Evolutionary conservation across 2,113 vertebrate species (phyloP), one percentile per base, ranked within the genome.

Genomic region (Pithys albifrons): DNA sequence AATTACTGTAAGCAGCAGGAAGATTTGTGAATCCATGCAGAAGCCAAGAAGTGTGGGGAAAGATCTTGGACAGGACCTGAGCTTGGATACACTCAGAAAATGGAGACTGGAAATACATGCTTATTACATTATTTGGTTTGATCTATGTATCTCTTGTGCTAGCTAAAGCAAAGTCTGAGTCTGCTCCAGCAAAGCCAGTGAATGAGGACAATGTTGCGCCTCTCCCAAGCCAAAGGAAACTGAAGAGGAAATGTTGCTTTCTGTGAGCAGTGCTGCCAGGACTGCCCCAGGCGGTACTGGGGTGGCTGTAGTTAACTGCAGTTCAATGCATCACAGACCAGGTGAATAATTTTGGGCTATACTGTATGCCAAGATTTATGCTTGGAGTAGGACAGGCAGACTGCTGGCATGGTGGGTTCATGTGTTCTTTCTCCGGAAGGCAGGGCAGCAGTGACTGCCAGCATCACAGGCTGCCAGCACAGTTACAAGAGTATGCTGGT

Each of bases 401-500:
- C 54, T 62, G 35, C 51, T 74, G 43, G 39, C 10, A 22, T 33
- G 20, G 48, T 41, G 5, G 23, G 62, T 6, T 59, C 43, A 33
- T 37, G 5, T 27, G 62, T 5, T 59, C 43, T n/a, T 72, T 64
- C 31, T 54, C 46, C 64, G 52, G 67, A 72, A 62, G 77, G 67
- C 39, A 79, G 37, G 66, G 13, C 37, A 46, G n/a, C 39, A 76
- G 8, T 2, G 70, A 28, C 18, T 74, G 61, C n/a, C 0, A 0
- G 39, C 48, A n/a, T 18, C 28, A 54, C 52, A 71, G 61, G n/a
- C 84, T 28, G 43, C 31, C 43, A 91, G 27, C 14, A 8, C 1
- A 1, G 22, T 25, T 69, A 0, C 25, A 69, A 28, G 28, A 39
- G 41, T 77, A 29, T 1, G 1, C 14, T 19, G 7, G 25, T 31